Conservation (phyloP, 2,113 vertebrate genomes). For the Microcebus griseorufus region DNA sequence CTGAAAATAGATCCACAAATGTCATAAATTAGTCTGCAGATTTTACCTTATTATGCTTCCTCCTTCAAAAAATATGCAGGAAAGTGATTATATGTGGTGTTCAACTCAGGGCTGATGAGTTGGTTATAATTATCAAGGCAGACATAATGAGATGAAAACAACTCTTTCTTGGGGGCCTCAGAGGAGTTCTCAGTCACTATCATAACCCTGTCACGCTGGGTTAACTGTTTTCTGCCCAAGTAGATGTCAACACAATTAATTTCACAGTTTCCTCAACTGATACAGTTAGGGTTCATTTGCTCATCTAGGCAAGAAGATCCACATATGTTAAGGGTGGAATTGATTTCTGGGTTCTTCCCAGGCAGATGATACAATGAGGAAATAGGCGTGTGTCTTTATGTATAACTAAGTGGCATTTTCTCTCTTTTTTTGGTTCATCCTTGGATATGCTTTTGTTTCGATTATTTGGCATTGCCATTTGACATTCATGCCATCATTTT, state of each 20-base stretch:
- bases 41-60: constrained; percentile 90
- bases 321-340: constrained; percentile 58
- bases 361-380: neutral
- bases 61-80: constrained; percentile 88
- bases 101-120: constrained; percentile 89
- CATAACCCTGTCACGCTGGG: constrained; percentile 74
- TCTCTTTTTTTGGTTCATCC: neutral
- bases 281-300: constrained; percentile 64
- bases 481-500: neutral
- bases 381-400: neutral
- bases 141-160: constrained; percentile 89
- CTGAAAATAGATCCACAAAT: constrained; percentile 86
- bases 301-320: constrained; percentile 52
- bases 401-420: neutral
- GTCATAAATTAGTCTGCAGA: constrained; percentile 87
- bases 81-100: constrained; percentile 88
- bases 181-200: constrained; percentile 83
- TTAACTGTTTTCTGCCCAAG: constrained; percentile 86
- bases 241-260: constrained; percentile 73
- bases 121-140: constrained; percentile 89
- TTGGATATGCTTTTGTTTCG: neutral
- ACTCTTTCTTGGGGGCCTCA: constrained; percentile 83
- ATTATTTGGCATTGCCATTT: constrained; percentile 5
- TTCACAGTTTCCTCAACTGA: constrained; percentile 60
- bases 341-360: constrained; percentile 36